phyloP scores from a whole-genome alignment of 2,113 vertebrate species.

The Alexandromys fortis region DNA sequence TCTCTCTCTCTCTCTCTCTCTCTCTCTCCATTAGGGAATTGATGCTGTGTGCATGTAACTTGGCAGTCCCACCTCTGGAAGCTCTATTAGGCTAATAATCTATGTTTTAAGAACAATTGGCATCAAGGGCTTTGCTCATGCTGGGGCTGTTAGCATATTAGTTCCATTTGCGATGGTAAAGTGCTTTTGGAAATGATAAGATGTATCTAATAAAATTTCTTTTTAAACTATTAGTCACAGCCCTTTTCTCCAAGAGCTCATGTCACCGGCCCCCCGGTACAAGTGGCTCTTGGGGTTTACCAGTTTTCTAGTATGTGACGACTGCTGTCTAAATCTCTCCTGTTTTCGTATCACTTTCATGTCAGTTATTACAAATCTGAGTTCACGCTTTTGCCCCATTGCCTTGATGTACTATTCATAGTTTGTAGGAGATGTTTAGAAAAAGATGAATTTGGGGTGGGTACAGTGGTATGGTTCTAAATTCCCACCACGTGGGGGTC shows the following conservation, averaged over 20 bases:
- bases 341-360: background rate
- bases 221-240: background rate
- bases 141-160: constrained; percentile 4
- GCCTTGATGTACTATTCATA: background rate
- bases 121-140: background rate
- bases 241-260: background rate
- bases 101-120: constrained; percentile 29
- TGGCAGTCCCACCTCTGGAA: background rate
- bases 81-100: constrained; percentile 35
- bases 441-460: background rate
- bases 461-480: background rate
- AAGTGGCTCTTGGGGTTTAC: fast-evolving
- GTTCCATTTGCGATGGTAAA: constrained; percentile 1
- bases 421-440: background rate
- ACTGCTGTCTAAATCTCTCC: background rate
- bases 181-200: constrained; percentile 42
- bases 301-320: background rate
- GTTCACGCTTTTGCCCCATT: background rate
- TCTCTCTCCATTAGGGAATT: background rate
- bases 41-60: fast-evolving
- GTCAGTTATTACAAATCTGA: background rate
- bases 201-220: constrained; percentile 22
- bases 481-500: background rate
- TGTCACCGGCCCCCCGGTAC: background rate
- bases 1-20: background rate